Evolutionary conservation across 2,797 vertebrate species (phyloP).

Genomic region (Diceros bicornis): DNA sequence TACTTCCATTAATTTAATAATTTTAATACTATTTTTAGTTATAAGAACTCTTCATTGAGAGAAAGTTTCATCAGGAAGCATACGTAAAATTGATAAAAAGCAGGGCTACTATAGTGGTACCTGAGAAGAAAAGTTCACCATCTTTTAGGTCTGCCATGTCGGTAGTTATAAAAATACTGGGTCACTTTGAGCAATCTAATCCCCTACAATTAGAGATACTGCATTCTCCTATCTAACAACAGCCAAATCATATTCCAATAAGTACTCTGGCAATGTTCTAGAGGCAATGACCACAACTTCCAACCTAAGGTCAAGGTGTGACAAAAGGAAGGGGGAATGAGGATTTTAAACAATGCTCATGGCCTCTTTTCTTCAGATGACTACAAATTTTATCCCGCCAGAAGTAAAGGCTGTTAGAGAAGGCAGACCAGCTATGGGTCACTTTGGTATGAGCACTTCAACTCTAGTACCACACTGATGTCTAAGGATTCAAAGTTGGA

Average conservation of each 20-base stretch:
- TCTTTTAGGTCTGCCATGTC: neutral
- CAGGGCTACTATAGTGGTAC: neutral
- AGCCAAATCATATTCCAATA: neutral
- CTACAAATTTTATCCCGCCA: neutral
- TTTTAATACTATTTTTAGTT: neutral
- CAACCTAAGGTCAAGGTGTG: conserved; percentile 23
- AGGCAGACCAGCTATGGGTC: neutral
- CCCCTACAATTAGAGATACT: neutral
- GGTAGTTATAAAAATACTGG: neutral
- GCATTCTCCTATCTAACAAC: neutral
- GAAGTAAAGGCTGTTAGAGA: conserved; percentile 31
- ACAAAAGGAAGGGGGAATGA: neutral
- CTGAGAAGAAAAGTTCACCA: neutral
- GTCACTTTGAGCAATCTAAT: neutral
- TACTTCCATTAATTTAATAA: neutral
- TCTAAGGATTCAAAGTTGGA: neutral
- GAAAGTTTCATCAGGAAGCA: neutral
- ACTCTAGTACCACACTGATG: neutral
- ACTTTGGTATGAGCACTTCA: neutral
- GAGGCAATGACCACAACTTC: neutral
- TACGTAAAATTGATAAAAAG: neutral
- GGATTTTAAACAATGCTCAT: neutral
- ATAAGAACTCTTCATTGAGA: neutral
- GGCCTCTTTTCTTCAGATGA: neutral
- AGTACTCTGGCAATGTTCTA: neutral